phyloP scores from a whole-genome alignment of 2,888 invertebrate species.

The Patella caerulea region DNA sequence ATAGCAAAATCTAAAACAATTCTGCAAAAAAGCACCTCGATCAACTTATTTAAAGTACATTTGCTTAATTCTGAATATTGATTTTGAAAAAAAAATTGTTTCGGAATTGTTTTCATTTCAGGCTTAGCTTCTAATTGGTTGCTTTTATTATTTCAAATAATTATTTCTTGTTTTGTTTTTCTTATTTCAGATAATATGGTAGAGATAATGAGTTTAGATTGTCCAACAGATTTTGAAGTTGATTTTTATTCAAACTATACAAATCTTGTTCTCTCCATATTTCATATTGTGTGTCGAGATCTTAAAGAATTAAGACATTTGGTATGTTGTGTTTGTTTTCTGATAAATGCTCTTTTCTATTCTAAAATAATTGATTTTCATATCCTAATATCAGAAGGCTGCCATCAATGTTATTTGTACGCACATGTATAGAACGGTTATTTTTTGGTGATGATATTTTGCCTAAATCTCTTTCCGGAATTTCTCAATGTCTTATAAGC shows the following conservation, averaged over 20 bases:
- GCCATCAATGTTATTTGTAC: neutral
- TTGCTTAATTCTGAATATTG: too few relatives aligned
- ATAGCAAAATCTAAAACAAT: neutral
- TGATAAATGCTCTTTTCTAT: neutral
- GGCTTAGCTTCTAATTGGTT: too few relatives aligned
- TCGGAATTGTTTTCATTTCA: too few relatives aligned
- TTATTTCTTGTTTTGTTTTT: too few relatives aligned
- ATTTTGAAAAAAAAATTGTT: too few relatives aligned
- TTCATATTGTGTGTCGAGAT: slow-evolving; percentile 87
- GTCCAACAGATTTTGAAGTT: slow-evolving; percentile 58
- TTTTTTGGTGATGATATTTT: too few relatives aligned
- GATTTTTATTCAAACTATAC: slow-evolving; percentile 84
- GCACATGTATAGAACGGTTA: neutral
- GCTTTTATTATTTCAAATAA: too few relatives aligned
- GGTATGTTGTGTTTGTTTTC: slow-evolving; percentile 75
- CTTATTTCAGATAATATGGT: slow-evolving; percentile 75
- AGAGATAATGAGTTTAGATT: slow-evolving; percentile 68
- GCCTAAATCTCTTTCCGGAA: slow-evolving; percentile 51
- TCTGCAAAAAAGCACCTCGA: too few relatives aligned
- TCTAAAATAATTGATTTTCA: neutral
- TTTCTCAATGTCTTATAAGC: too few relatives aligned
- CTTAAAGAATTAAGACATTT: slow-evolving; percentile 86
- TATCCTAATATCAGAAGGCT: neutral
- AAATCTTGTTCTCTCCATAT: slow-evolving; percentile 86
- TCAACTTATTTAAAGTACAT: too few relatives aligned